Evolutionary conservation across 2,888 invertebrate genomes (phyloP), one percentile per base, ranked within the genome.

Genomic region (Ectemnius cavifrons): DNA sequence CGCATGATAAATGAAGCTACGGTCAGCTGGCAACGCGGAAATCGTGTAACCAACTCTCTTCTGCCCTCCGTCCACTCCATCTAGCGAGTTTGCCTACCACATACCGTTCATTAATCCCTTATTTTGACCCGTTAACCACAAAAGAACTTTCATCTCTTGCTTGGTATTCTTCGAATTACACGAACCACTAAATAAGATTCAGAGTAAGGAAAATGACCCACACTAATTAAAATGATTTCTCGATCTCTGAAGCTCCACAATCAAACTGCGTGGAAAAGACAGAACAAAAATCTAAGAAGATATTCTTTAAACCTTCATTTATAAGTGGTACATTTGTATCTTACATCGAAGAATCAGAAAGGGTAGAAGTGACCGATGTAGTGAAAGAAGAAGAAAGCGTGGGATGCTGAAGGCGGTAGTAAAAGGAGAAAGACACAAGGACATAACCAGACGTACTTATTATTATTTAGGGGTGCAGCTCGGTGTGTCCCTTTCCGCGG

Each of bases 401-500:
- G 49, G 57, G 61, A 46, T 23, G 59, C 60, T 71, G 52, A 23
- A 66, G 37, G 70, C 20, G 73, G 71, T 60, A 18, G 20, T 11
- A n/a, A 63, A 58, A 20, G 13, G 73, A 59, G 37, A 49, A 16
- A 16, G 57, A 16, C 18, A 23, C n/a, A 63, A 70, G 80, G 66
- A 68, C 70, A 64, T 71, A 70, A 63, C 75, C 67, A 78, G 78
- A 75, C 78, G 73, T 74, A 80, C 83, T 84, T 84, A 84, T 84
- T 85, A 85, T 85, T 85, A 85, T 85, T 85, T 85, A 84, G 82
- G 80, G 78, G 82, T 75, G 82, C 75, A 69, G 65, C 56, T 59
- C 62, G 71, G 68, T 73, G 67, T 77, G 81, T 83, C 81, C 81
- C 82, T 82, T 82, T 76, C 83, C 75, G 81, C 77, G 52, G 52